Conservation (phyloP, 2,113 vertebrate genomes). For the Chloropsis cyanopogon region DNA sequence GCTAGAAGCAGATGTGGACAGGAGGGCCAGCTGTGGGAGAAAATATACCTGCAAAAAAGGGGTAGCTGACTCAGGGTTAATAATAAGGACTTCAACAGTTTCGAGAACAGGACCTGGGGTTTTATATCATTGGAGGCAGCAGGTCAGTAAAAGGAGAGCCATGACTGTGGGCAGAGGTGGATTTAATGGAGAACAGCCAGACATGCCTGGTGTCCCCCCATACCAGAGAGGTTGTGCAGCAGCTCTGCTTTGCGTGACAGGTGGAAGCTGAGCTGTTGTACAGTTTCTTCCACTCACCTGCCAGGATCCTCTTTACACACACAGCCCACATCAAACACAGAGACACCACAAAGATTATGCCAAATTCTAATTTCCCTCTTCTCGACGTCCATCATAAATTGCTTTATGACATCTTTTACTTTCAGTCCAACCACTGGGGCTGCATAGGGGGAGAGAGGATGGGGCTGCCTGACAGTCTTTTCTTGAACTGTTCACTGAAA, state of each 20-base stretch:
- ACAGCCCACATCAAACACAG: not conserved
- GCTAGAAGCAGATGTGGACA: not conserved
- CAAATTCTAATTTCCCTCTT: not conserved
- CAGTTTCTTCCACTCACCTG: not conserved
- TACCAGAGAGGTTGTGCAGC: not conserved
- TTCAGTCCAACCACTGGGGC: not conserved
- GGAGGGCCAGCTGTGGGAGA: not conserved
- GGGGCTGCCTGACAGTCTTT: not conserved
- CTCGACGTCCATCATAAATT: not conserved
- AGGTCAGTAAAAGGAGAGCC: not conserved
- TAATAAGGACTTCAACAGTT: not conserved
- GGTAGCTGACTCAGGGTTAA: not conserved
- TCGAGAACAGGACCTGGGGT: fast-evolving
- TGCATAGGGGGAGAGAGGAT: not conserved
- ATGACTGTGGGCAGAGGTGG: not conserved
- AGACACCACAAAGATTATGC: not conserved
- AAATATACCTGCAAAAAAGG: not conserved
- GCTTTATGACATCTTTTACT: not conserved
- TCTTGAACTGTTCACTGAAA: not conserved
- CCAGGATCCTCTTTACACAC: not conserved
- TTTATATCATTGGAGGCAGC: not conserved
- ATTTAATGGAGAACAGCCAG: not conserved
- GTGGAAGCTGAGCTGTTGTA: not conserved
- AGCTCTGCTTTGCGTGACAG: fast-evolving
- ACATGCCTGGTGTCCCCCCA: fast-evolving